These are phyloP conservation scores for Bradypodion pumilum DNA, from an alignment of 2,797 vertebrate genomes.

Conservation along the genomic window DNA sequence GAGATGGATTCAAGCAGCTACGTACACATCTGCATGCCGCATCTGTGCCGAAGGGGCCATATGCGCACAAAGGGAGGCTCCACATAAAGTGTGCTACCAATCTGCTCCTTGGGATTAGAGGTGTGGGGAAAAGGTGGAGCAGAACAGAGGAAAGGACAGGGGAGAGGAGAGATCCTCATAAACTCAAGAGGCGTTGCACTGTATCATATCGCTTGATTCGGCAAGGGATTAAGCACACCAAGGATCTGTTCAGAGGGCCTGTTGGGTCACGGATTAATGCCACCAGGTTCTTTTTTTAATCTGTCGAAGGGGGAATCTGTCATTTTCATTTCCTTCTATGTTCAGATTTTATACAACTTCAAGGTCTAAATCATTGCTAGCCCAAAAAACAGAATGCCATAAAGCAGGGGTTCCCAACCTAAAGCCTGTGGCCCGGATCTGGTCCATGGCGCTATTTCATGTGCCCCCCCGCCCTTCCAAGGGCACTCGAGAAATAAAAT, in stretches of 20 bases:
- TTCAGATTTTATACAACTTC: too few species aligned
- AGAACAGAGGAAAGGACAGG: slow-evolving; percentile 59
- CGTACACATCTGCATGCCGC: slow-evolving; percentile 43
- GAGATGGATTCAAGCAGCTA: not conserved
- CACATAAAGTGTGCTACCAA: slow-evolving; percentile 54
- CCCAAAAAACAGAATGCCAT: too few species aligned
- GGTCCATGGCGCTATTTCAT: too few species aligned
- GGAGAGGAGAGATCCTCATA: slow-evolving; percentile 19
- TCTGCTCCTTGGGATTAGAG: slow-evolving; percentile 39
- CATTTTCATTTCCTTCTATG: not conserved
- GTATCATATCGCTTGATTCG: slow-evolving; percentile 14
- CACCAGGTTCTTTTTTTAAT: not conserved
- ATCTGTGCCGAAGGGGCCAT: slow-evolving; percentile 40
- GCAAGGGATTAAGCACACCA: not conserved
- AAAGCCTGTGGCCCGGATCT: too few species aligned
- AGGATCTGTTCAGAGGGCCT: not conserved
- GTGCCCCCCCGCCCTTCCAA: too few species aligned
- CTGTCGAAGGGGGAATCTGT: not conserved
- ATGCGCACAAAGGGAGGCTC: slow-evolving; percentile 33
- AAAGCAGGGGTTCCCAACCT: too few species aligned
- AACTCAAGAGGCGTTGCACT: slow-evolving; percentile 38
- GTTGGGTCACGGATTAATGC: not conserved
- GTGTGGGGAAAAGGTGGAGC: slow-evolving; percentile 43
- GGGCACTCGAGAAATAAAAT: too few species aligned
- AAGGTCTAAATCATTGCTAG: too few species aligned